Percentiles rank a stretch among this genome's conserved stretches.
Conservation (phyloP, 2,888 invertebrate genomes). For the Cephus runcator region DNA sequence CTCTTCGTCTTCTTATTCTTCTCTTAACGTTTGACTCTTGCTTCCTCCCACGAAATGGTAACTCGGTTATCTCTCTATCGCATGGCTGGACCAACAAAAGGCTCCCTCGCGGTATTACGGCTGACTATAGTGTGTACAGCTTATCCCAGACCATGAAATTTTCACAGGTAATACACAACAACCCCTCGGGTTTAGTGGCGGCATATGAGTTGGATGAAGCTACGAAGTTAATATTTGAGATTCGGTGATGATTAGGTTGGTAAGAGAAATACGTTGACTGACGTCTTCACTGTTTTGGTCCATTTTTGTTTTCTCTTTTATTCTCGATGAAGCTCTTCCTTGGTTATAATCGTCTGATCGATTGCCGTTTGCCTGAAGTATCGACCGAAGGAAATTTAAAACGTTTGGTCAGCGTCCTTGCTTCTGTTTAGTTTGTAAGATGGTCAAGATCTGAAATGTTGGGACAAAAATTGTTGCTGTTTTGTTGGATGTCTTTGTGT, state of each 20-base stretch:
- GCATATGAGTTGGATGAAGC: background rate
- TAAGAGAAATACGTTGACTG: background rate
- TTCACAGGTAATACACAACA: background rate
- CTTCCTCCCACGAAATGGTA: background rate
- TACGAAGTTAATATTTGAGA: background rate
- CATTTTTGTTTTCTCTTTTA: background rate
- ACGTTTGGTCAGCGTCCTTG: background rate
- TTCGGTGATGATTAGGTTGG: background rate
- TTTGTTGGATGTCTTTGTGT: background rate
- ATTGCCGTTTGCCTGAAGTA: background rate
- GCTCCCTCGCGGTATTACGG: background rate
- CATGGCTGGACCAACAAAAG: constrained; percentile 1
- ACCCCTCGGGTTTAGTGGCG: background rate
- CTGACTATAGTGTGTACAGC: background rate
- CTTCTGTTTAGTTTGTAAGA: background rate
- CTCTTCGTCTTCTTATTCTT: constrained; percentile 3
- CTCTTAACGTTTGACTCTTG: background rate
- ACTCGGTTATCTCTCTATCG: constrained; percentile 1
- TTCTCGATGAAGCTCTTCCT: background rate
- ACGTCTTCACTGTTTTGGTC: background rate
- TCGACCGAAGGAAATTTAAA: background rate
- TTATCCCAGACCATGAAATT: background rate
- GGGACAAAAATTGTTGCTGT: background rate
- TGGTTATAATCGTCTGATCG: too few species aligned
- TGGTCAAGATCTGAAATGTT: background rate